Conservation (phyloP, 2,888 invertebrate species). For the Eucriotettix oculatus region DNA sequence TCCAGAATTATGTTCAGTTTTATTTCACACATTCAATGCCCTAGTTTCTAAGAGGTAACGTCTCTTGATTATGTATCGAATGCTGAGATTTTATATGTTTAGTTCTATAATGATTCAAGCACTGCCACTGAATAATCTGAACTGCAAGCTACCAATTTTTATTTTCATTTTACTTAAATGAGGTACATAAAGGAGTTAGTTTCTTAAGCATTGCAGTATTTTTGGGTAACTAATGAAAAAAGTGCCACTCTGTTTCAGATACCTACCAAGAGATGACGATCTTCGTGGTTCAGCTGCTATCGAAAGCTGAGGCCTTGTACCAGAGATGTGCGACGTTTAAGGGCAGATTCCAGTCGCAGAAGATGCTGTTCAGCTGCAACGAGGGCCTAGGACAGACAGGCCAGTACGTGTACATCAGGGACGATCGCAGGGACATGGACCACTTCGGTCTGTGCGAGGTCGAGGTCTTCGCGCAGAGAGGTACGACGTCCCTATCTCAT, state of each 20-base stretch:
- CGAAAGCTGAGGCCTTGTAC: conserved; percentile 17
- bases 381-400: conserved; percentile 19
- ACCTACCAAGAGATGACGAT: conserved; percentile 16
- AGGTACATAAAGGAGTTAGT: too few species aligned
- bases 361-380: conserved; percentile 17
- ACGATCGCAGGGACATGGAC: conserved; percentile 18
- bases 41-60: too few species aligned
- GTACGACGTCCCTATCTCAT: conserved; percentile 16
- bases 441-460: conserved; percentile 23
- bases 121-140: too few species aligned
- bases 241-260: conserved; percentile 6
- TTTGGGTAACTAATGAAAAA: too few species aligned
- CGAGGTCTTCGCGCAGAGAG: conserved; percentile 20
- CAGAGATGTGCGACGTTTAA: conserved; percentile 19
- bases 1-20: too few species aligned
- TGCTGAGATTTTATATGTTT: too few species aligned
- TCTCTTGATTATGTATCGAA: too few species aligned
- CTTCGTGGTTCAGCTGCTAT: conserved; percentile 17
- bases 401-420: conserved; percentile 20
- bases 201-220: too few species aligned
- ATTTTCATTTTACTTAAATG: too few species aligned
- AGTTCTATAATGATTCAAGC: too few species aligned
- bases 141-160: too few species aligned
- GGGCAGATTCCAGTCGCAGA: conserved; percentile 16
- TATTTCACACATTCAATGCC: too few species aligned